Base-by-base conservation (phyloP, 2,113 vertebrate genomes). In the Rhodinocichla rosea region DNA sequence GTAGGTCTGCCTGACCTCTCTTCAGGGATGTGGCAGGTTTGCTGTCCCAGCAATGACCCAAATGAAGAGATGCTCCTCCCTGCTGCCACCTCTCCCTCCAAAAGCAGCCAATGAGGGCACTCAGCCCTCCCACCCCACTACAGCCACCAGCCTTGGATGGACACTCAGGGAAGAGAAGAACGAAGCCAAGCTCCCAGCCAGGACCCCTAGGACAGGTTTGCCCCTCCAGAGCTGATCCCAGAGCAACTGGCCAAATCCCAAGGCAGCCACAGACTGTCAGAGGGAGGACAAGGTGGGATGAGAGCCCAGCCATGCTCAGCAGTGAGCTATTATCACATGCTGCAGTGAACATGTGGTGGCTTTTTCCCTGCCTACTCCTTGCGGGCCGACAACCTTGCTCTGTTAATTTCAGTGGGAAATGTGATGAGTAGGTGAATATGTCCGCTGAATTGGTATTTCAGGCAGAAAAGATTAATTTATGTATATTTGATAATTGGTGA, bases 361-460 rank as follows among this genome's bases (percentile, higher is more conserved):
- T 95, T 97, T 94, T 96, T 91, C 49, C 81, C 92, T 91, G 95
- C 96, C 96, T 87, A 95, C 96, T 95, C 76, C 44, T 73, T 1
- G 7, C 2, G 1, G 81, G 93, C 77, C 77, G 18, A 69, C 40
- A 7, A 92, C 77, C 45, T 92, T 45, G n/a, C 68, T 92, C 91
- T 89, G 91, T 60, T 95, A 71, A 87, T 94, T 89, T 89, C 84
- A 81, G 93, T 85, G 91, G 84, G 91, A 92, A 93, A 85, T 89
- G 92, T 95, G 92, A 84, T 95, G 81, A 87, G 95, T 96, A 97
- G 95, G 91, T 92, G 95, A 96, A 16, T 64, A 53, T 53, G 89
- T 76, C 83, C 84, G 59, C 84, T 87, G 64, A 94, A 68, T 4
- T 91, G 92, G 74, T 73, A 95, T 92, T 95, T 95, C 47, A 84